Base-by-base conservation (phyloP, 2,888 invertebrate genomes). In the Monochamus alternatus region DNA sequence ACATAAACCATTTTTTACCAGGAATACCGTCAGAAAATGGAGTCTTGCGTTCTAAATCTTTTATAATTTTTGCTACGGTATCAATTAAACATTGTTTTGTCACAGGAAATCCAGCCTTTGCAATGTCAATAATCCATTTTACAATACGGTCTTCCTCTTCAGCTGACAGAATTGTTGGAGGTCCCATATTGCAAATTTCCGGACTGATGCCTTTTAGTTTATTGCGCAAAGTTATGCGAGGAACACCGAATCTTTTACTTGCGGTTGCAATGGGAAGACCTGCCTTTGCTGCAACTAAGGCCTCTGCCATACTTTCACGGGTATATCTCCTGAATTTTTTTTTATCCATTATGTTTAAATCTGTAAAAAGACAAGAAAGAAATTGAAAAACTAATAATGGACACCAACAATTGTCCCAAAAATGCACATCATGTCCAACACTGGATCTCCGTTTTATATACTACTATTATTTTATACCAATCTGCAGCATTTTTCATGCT, bases 71-170 rank as follows among this genome's bases (percentile, higher is more conserved):
- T 66, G 83, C 75, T 12, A 84, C 84, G 30, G 83, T 82, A 68
- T 83, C 79, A 65, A 84, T 73, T 4, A 47, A 83, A 68, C 72
- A 83, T 81, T 32, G 79, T 76, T 77, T 84, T 82, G 75, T 84
- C 82, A 8, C 59, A n/a, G 75, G 75, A 58, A 75, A 71, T 5
- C 74, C 74, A 58, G 71, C 66, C 59, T 64, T 75, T 12, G 55
- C 63, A 51, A 74, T 44, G 10, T 75, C 71, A 14, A 60, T 31
- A 10, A 75, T 14, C 75, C 73, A 75, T 63, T 73, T 59, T 9
- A 62, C 75, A 22, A 72, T 47, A 30, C 9, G 14, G 63, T 60
- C 22, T 72, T 75, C 72, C 31, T 78, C 65, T 62, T 65, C 62
- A 52, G 31, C 72, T 44, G 32, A 64, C 9, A 73, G 60, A 7